Evolutionary conservation across 2,113 vertebrate species (phyloP).

Genomic region (Catharus fuscescens): DNA sequence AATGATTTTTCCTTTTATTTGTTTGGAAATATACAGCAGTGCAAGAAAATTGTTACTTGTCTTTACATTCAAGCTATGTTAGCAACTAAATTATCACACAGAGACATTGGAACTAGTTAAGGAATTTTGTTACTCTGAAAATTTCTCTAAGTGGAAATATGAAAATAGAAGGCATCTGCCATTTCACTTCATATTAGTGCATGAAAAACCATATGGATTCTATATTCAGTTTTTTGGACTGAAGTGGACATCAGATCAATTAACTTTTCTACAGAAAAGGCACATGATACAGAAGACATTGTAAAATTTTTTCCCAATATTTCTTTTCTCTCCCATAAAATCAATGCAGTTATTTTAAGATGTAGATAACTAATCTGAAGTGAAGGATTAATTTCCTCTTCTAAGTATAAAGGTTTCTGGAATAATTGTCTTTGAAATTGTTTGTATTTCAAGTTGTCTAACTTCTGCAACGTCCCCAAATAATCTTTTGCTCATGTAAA

Average conservation of each 20-base stretch:
- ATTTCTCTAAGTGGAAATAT: not conserved
- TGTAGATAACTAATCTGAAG: not conserved
- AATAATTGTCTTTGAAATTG: not conserved
- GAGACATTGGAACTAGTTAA: not conserved
- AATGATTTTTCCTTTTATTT: not conserved
- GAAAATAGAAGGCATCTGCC: not conserved
- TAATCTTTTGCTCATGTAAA: not conserved
- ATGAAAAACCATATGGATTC: not conserved
- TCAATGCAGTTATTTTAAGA: not conserved
- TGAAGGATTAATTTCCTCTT: not conserved
- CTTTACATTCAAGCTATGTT: not conserved
- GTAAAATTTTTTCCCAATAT: rapidly evolving
- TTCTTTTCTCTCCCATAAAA: not conserved
- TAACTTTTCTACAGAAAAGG: not conserved
- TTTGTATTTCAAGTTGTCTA: not conserved
- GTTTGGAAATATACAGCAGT: not conserved
- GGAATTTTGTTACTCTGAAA: not conserved
- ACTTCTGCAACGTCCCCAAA: not conserved
- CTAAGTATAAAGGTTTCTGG: not conserved
- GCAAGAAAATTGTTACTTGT: not conserved
- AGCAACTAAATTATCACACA: not conserved
- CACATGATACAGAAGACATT: not conserved
- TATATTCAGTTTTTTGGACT: not conserved
- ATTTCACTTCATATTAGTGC: not conserved
- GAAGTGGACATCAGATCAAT: not conserved